Conservation (phyloP, 2,888 invertebrate genomes). For the Hypena proboscidalis region DNA sequence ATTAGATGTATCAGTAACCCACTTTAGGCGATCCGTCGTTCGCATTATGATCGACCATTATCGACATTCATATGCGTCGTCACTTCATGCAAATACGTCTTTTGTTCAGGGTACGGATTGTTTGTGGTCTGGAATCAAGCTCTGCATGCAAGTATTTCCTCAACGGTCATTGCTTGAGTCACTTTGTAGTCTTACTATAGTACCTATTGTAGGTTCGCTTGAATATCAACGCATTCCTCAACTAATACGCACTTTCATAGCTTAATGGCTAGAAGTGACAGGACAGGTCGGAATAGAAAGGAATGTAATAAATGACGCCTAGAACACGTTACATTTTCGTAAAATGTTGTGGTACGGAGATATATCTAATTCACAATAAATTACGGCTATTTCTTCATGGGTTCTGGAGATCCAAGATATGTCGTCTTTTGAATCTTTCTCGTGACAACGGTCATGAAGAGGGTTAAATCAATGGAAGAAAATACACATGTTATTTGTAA, state of each 20-base stretch:
- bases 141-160: constrained; percentile 56
- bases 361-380: too few species aligned
- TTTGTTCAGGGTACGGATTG: constrained; percentile 51
- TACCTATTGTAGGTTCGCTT: neutral
- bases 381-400: too few species aligned
- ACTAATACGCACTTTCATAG: neutral
- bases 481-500: too few species aligned
- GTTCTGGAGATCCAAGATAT: too few species aligned
- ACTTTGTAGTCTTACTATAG: constrained; percentile 24
- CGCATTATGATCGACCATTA: constrained; percentile 24
- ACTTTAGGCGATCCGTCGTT: constrained; percentile 20
- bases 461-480: too few species aligned
- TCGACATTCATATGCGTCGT: constrained; percentile 41
- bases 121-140: constrained; percentile 25
- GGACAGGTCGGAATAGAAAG: too few species aligned
- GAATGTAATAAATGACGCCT: too few species aligned
- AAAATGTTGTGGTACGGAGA: too few species aligned
- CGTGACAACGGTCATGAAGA: too few species aligned
- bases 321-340: too few species aligned
- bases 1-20: constrained; percentile 6
- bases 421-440: too few species aligned
- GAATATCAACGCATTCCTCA: neutral
- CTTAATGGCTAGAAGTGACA: too few species aligned
- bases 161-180: constrained; percentile 44
- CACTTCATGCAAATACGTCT: constrained; percentile 53